Evolutionary conservation across 2,113 vertebrate species (phyloP), one percentile per base, ranked within the genome.

Genomic region (Strix aluco): DNA sequence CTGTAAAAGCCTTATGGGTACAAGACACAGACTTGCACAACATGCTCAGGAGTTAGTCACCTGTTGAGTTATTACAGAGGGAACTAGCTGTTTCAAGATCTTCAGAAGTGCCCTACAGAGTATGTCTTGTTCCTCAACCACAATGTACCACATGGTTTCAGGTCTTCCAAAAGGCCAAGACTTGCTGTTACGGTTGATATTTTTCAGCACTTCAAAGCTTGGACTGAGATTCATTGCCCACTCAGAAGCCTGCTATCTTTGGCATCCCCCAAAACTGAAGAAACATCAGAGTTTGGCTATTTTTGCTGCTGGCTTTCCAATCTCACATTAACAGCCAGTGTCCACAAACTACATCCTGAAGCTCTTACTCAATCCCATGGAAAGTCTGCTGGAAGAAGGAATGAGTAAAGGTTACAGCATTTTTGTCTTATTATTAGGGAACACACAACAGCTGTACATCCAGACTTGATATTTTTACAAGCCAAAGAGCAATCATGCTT

Each of bases 381-480:
- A 92, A 97, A 97, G 91, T 75, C 71, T 94, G 83, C 61, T 84
- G 80, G 89, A 86, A 92, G 62, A 90, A 96, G 57, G 57, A 79
- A 94, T 70, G 51, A 85, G 59, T 86, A 95, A 96, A 96, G 88
- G 70, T 91, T 92, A 88, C 70, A 51, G 81, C 70, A 91, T n/a
- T 83, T 78, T 81, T 79, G 93, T 90, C 51, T 40, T 78, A 29
- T 73, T 97, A 62, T 81, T 84, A 77, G 27, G 65, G 93, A 89
- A 97, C 71, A 94, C 71, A 91, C 81, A 86, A 80, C 96, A 97
- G 96, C 96, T 96, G 94, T 95, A 92, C 72, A 88, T 92, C 78
- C 86, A 91, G 72, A 84, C 47, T 81, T 26, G 86, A 44, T 95
- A 79, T 88, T 97, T 95, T 95, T 51, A 81, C 46, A 84, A 95